Conservation (phyloP, 2,888 invertebrate species). For the Sphaerophoria rueppellii region DNA sequence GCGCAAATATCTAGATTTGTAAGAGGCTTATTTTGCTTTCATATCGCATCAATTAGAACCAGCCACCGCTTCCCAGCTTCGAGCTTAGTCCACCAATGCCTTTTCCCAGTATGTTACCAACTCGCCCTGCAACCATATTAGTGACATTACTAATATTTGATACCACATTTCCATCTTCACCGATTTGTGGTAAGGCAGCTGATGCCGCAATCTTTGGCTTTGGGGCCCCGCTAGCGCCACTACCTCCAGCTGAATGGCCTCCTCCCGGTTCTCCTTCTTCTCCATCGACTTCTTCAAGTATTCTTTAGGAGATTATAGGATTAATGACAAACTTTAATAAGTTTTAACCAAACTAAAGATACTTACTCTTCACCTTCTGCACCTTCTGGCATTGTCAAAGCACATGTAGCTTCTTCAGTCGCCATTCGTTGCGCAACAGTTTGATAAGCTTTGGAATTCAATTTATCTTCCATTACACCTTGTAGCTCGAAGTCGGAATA, state of each 20-base stretch:
- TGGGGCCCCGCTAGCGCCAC: slow-evolving; percentile 78
- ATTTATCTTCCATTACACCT: slow-evolving; percentile 98
- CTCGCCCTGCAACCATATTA: slow-evolving; percentile 92
- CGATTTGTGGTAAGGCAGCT: slow-evolving; percentile 81
- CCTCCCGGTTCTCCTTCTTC: slow-evolving; percentile 76
- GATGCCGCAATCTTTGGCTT: slow-evolving; percentile 80
- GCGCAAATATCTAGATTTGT: too few relatives aligned
- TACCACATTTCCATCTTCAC: slow-evolving; percentile 87
- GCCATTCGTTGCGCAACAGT: slow-evolving; percentile 96
- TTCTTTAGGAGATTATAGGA: too few relatives aligned
- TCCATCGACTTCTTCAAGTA: slow-evolving; percentile 75
- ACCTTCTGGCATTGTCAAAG: slow-evolving; percentile 91
- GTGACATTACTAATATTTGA: slow-evolving; percentile 89
- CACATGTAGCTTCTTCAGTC: slow-evolving; percentile 97
- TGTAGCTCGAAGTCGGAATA: slow-evolving; percentile 99
- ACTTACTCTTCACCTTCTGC: slow-evolving; percentile 86
- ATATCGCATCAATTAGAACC: slow-evolving; percentile 85
- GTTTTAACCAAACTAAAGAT: too few relatives aligned
- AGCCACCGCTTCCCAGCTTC: slow-evolving; percentile 93
- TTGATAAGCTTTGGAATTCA: slow-evolving; percentile 97
- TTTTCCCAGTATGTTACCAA: slow-evolving; percentile 94
- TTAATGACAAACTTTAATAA: too few relatives aligned
- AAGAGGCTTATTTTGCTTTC: too few relatives aligned
- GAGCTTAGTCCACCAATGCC: slow-evolving; percentile 95
- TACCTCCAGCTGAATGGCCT: slow-evolving; percentile 74